Base-by-base conservation (phyloP, 2,113 vertebrate genomes). In the Bujurquina vittata region DNA sequence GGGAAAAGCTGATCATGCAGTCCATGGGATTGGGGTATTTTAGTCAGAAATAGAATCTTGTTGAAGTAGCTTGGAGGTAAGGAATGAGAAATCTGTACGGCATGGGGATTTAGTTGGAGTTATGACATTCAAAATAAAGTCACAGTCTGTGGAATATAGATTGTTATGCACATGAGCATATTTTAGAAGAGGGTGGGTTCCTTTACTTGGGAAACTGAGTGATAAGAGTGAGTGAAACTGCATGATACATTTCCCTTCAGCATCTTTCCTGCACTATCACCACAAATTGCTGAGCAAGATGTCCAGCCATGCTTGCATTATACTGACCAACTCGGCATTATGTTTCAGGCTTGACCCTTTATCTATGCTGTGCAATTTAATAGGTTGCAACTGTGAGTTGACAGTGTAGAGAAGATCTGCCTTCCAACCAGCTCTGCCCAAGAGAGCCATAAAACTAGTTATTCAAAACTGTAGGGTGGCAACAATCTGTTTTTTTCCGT, bases 1-100 rank as follows among this genome's bases (percentile, higher is more conserved):
- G 87, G 75, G 63, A 84, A 85, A 69, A 61, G 88, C 91, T 92
- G 89, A 93, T 90, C 59, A 88, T 56, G 63, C 84, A 62, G 72
- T 85, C 63, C 58, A 35, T 49, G 55, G 87, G 83, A 92, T 91
- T 89, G 76, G 18, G 61, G 69, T 79, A 52, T 91, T 87, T 88
- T 54, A 73, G 77, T 86, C 63, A 23, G 77, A 87, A 88, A 89
- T 86, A 91, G 80, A 69, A 72, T 87, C 74, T 43, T 15, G 67
- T 63, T 76, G 14, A 37, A 78, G 43, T 57, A n/a, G 63, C 57
- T 87, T 61, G 14, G 77, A 87, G 84, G 78, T 74, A 79, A 29
- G 11, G 14, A 80, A 58, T 63, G 58, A 40, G 56, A 58, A 61
- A 75, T 79, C 15, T 54, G 49, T 46, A 23, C 12, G 80, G 59